phyloP scores from a whole-genome alignment of 2,113 vertebrate genomes.

The Prunella himalayana region DNA sequence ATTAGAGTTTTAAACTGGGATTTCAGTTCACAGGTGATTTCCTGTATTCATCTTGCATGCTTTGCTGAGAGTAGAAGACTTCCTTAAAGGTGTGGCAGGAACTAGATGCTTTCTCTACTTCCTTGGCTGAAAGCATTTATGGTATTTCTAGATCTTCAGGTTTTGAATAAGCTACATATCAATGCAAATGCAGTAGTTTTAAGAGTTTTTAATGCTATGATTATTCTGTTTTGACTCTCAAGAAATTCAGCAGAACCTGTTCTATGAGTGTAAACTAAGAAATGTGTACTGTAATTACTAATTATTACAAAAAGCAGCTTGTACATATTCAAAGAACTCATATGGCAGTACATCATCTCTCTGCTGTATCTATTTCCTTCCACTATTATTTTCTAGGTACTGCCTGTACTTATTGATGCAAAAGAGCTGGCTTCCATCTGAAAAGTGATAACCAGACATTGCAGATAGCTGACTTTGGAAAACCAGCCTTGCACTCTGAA shows the following conservation, averaged over 20 bases:
- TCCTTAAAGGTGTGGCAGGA: not conserved
- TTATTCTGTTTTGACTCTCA: not conserved
- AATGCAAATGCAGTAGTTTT: not conserved
- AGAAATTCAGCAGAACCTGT: not conserved
- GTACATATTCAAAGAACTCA: not conserved
- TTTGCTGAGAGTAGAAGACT: not conserved
- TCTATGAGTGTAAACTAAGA: not conserved
- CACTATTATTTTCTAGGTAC: not conserved
- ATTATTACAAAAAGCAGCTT: not conserved
- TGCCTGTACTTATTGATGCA: not conserved
- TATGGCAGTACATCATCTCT: not conserved
- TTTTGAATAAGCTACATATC: not conserved
- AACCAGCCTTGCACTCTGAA: not conserved
- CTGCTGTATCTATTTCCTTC: not conserved
- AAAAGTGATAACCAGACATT: not conserved
- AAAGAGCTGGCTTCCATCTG: not conserved
- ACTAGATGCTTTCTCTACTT: not conserved
- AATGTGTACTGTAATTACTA: not conserved
- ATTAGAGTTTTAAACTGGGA: not conserved
- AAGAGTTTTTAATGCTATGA: not conserved
- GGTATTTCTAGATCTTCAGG: not conserved
- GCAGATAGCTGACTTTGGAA: not conserved
- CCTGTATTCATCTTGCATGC: not conserved
- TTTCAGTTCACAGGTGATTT: not conserved
- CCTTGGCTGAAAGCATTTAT: not conserved